Conservation (phyloP, 2,888 invertebrate species). For the Spicauda simplicius region DNA sequence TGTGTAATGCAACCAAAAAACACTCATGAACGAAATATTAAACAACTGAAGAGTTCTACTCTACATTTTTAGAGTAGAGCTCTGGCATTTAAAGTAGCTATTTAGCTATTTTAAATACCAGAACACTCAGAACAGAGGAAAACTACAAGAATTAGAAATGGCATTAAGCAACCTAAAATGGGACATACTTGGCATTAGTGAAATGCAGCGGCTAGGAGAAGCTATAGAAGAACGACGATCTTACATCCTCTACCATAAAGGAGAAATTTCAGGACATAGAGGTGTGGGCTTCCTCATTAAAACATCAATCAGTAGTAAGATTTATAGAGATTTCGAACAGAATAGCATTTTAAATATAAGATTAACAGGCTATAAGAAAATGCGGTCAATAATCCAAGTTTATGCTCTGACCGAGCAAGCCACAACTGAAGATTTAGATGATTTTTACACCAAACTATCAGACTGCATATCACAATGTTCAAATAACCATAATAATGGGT, state of each 20-base stretch:
- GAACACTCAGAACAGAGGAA: too few species aligned
- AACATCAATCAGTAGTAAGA: conserved; percentile 31
- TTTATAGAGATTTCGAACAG: conserved; percentile 41
- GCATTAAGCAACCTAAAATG: too few species aligned
- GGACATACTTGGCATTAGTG: too few species aligned
- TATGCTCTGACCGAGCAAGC: conserved; percentile 40
- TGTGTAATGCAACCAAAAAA: too few species aligned
- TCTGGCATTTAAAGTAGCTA: too few species aligned
- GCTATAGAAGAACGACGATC: conserved; percentile 34
- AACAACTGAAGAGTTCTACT: too few species aligned
- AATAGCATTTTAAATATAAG: conserved; percentile 39
- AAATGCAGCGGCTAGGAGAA: conserved; percentile 39
- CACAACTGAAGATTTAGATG: neutral
- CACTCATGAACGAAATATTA: too few species aligned
- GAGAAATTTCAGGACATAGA: conserved; percentile 39
- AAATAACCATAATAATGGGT: conserved; percentile 5
- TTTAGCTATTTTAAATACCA: too few species aligned
- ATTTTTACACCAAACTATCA: conserved; percentile 11
- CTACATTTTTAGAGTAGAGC: too few species aligned
- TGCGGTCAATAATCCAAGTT: conserved; percentile 38
- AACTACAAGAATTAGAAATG: too few species aligned
- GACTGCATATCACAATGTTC: neutral
- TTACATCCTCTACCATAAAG: conserved; percentile 41
- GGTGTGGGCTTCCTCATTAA: conserved; percentile 44
- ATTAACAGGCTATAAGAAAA: conserved; percentile 31